phyloP scores from a whole-genome alignment of 2,888 invertebrate species.

The Panzeria rudis region DNA sequence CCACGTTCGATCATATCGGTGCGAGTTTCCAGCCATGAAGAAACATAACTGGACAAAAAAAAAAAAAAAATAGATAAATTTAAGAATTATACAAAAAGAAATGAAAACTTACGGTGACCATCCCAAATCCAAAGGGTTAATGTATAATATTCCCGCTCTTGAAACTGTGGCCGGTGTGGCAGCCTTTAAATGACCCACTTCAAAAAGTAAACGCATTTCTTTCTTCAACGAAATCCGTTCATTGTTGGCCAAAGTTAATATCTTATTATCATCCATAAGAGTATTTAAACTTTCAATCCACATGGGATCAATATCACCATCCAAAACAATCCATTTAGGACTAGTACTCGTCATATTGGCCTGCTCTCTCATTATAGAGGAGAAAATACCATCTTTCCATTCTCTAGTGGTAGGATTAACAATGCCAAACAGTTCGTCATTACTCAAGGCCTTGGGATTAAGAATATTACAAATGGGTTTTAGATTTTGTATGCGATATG shows the following conservation, averaged over 20 bases:
- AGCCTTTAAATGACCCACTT: conserved; percentile 94
- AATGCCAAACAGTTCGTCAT: conserved; percentile 96
- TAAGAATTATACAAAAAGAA: background rate
- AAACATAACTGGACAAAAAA: conserved; percentile 92
- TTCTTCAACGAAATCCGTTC: conserved; percentile 96
- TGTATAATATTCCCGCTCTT: conserved; percentile 96
- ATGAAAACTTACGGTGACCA: conserved; percentile 94
- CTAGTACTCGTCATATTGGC: conserved; percentile 93
- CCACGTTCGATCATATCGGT: conserved; percentile 90
- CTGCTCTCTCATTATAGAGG: conserved; percentile 96
- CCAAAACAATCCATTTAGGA: conserved; percentile 97
- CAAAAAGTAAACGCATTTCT: conserved; percentile 95
- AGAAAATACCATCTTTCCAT: conserved; percentile 96
- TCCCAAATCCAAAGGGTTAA: conserved; percentile 96
- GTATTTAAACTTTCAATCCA: conserved; percentile 99
- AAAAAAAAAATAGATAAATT: conserved; percentile 36
- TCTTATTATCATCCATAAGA: conserved; percentile 98
- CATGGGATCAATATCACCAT: conserved; percentile 91
- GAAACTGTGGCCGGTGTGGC: conserved; percentile 99
- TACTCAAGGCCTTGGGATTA: conserved; percentile 97
- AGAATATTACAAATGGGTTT: conserved; percentile 94
- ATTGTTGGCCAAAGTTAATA: conserved; percentile 96
- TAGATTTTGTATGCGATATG: conserved; percentile 87
- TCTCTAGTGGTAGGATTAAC: conserved; percentile 97
- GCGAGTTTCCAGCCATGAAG: conserved; percentile 94